Conservation (phyloP, 2,113 vertebrate species). For the Solea senegalensis region DNA sequence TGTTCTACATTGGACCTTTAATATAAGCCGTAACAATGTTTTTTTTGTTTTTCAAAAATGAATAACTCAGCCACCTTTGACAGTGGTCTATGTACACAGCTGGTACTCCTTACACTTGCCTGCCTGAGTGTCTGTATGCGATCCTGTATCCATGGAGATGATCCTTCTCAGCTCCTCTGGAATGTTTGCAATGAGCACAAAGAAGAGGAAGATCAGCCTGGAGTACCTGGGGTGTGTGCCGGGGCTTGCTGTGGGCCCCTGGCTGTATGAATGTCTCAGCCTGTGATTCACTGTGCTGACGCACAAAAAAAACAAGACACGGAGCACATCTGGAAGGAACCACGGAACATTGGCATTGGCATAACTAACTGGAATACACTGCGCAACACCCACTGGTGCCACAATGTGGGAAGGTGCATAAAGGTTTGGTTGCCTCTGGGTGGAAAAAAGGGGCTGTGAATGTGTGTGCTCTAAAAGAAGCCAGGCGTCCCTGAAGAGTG, state of each 20-base stretch:
- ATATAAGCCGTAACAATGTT: too few species aligned
- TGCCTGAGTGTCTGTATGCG: constrained; percentile 45
- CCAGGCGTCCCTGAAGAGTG: constrained; percentile 49
- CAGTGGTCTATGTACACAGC: constrained; percentile 70
- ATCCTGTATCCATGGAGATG: constrained; percentile 73
- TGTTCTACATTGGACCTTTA: background rate
- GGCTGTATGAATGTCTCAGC: constrained; percentile 39
- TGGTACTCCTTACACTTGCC: constrained; percentile 57
- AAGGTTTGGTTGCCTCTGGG: constrained; percentile 41
- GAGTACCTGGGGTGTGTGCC: constrained; percentile 65
- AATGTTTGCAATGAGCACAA: constrained; percentile 77
- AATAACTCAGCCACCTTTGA: constrained; percentile 26
- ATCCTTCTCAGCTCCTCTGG: constrained; percentile 75
- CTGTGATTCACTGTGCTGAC: constrained; percentile 19
- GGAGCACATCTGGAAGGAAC: constrained; percentile 47
- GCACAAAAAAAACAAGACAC: constrained; percentile 4
- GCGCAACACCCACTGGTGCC: constrained; percentile 25
- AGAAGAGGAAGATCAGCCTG: constrained; percentile 44
- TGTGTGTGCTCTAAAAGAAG: constrained; percentile 45
- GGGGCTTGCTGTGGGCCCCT: constrained; percentile 49
- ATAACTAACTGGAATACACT: constrained; percentile 15
- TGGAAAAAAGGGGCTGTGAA: background rate
- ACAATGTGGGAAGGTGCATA: constrained; percentile 2
- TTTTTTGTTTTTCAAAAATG: background rate
- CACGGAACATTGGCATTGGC: constrained; percentile 15